Conservation (phyloP, 2,113 vertebrate species). For the Microtus pennsylvanicus region DNA sequence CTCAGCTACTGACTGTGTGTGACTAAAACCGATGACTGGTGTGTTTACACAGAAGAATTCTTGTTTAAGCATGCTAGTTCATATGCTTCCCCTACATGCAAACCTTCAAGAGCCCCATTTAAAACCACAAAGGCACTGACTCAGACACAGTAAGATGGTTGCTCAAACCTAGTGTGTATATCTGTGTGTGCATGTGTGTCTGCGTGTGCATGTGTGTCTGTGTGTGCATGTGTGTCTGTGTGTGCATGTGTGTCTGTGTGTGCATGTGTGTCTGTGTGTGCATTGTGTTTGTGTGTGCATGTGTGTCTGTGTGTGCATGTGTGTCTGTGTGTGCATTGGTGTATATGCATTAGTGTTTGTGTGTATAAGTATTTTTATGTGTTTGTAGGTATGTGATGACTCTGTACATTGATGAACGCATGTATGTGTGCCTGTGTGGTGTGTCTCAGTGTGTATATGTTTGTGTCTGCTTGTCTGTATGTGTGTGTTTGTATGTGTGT, state of each 20-base stretch:
- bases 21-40: background rate
- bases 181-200: background rate
- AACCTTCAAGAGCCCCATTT: background rate
- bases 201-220: background rate
- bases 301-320: background rate
- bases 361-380: background rate
- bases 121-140: background rate
- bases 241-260: too few species aligned
- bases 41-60: background rate
- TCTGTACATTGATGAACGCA: background rate
- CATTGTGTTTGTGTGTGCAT: too few species aligned
- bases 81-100: background rate
- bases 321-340: background rate
- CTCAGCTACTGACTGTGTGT: background rate
- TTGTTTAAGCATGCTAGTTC: background rate
- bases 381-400: background rate
- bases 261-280: too few species aligned
- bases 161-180: background rate
- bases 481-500: background rate
- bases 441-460: background rate
- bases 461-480: background rate
- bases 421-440: background rate
- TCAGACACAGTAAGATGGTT: background rate
- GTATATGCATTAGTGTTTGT: background rate
- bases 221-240: too few species aligned